These are phyloP conservation scores for Sycobia sp. DNA, from an alignment of 1,140 invertebrate genomes.

Conservation along the genomic window DNA sequence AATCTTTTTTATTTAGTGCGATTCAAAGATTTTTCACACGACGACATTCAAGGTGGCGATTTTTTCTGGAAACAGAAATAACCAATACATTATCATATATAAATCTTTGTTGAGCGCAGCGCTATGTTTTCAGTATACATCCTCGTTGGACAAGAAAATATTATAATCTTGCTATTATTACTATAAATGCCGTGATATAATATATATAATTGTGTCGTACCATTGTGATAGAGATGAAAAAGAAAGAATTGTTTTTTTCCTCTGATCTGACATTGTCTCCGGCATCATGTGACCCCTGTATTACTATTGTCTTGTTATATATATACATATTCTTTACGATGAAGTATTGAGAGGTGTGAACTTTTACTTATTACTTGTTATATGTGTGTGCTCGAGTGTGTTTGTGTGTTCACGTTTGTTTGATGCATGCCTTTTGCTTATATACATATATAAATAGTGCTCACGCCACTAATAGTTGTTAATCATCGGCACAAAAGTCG, in stretches of 20 bases:
- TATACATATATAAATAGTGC: no score
- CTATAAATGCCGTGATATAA: no score
- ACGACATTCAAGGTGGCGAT: slow-evolving; percentile 8
- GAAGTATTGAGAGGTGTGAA: slow-evolving; percentile 29
- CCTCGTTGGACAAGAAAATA: slow-evolving; percentile 1
- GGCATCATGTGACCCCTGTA: slow-evolving; percentile 1
- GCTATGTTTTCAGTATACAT: slow-evolving; percentile 52
- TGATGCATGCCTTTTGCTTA: slow-evolving; percentile 4
- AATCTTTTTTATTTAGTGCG: no score
- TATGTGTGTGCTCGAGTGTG: slow-evolving; percentile 13
- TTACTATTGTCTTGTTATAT: no score
- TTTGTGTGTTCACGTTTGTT: slow-evolving; percentile 2
- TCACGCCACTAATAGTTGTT: slow-evolving; percentile 2
- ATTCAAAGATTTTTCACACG: slow-evolving; percentile 11
- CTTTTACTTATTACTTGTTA: slow-evolving; percentile 27
- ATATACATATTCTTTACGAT: slow-evolving; percentile 6
- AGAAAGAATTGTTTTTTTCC: no score
- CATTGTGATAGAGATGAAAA: no score
- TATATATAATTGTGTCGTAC: no score
- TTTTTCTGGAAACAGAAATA: slow-evolving; percentile 11
- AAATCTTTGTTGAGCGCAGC: no score
- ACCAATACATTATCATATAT: slow-evolving; percentile 6
- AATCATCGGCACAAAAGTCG: no score
- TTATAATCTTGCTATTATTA: neutral
- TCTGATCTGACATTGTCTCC: no score